Conservation (phyloP, 2,113 vertebrate genomes). For the Ploceus nigricollis region DNA sequence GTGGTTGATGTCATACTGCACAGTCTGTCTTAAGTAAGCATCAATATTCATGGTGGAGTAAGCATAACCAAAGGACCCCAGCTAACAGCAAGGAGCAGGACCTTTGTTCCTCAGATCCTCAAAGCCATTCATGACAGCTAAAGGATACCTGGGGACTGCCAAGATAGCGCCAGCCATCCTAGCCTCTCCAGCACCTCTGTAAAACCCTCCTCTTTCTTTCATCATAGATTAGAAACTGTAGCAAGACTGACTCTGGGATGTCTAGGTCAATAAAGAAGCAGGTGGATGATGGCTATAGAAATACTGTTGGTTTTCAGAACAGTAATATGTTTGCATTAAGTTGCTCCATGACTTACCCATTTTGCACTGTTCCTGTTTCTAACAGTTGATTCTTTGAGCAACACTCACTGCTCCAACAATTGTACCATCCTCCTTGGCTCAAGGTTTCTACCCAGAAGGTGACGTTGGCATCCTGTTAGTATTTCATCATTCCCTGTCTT, state of each 20-base stretch:
- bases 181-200: neutral
- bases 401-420: rapidly evolving
- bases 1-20: neutral
- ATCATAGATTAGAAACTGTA: neutral
- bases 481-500: neutral
- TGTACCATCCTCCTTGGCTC: neutral
- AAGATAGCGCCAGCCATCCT: rapidly evolving
- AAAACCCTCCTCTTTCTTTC: neutral
- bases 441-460: neutral
- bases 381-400: neutral
- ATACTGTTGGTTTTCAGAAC: neutral
- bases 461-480: neutral
- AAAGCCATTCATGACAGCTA: neutral
- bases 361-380: neutral
- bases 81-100: neutral
- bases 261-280: neutral
- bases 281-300: neutral
- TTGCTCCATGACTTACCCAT: neutral
- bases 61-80: neutral
- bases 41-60: neutral
- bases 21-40: neutral
- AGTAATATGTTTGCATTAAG: neutral
- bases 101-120: neutral
- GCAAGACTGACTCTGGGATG: neutral
- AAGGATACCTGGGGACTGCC: neutral